Base-by-base conservation (phyloP, 2,888 invertebrate genomes). In the Abrostola triplasia region DNA sequence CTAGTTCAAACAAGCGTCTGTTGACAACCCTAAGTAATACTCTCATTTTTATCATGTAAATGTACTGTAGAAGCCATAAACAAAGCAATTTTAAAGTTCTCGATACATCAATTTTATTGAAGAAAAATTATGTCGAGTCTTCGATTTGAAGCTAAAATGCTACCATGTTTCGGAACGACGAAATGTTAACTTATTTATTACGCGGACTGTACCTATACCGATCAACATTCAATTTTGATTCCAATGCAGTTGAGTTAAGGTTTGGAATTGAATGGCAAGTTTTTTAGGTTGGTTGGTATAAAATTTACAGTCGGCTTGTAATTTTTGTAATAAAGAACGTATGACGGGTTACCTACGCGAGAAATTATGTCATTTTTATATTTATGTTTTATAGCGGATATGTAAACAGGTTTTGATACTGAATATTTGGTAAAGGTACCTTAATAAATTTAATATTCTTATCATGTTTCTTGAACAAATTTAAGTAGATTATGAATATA, bases 301-400 rank as follows among this genome's bases (percentile, higher is more conserved):
- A 67, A 68, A 57, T 40, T 40, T 59, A 57, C 59, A 52, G 60
- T 54, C 36, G 24, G 24, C 50, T 56, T 48, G 35, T 63, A 67
- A 69, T 60, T 59, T 53, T 40, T 36, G 59, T 52, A 35, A 56
- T 70, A 66, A 75, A 74, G 53, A 66, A 47, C 48, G 54, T 49
- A 51, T 41, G 44, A 62, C 38, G 40, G 36, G 40, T 49, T 51
- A 66, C 38, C 40, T 59, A 50, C 5, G 49, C 8, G 36, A 54
- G 58, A 67, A 66, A 52, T n/a, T 59, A 63, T 54, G 53, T 38
- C 37, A 54, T 51, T 72, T 67, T 72, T 64, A 24, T 24, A 70
- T 64, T 52, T 48, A 49, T 9, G 10, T 64, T 73, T 76, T 58
- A 64, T 53, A 47, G 40, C 51, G 48, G 64, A 58, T 54, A 54